phyloP scores from a whole-genome alignment of 2,888 invertebrate species.

The Oscheius onirici region DNA sequence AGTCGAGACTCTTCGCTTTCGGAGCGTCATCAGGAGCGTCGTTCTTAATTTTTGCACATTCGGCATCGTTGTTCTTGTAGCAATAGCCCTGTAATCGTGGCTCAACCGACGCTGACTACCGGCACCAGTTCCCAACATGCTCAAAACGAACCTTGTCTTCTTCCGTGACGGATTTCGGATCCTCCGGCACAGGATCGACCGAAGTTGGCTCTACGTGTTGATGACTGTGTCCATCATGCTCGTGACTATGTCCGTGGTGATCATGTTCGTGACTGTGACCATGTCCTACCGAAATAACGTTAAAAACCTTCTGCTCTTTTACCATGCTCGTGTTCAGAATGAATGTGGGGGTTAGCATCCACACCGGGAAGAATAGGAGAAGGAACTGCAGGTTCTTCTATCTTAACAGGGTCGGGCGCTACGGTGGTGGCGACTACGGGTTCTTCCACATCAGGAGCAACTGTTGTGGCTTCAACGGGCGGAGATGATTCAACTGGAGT shows the following conservation, averaged over 20 bases:
- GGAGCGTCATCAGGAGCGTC: neutral
- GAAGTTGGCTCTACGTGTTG: neutral
- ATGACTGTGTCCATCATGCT: neutral
- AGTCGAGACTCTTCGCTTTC: neutral
- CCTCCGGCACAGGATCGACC: conserved; percentile 5
- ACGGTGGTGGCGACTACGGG: neutral
- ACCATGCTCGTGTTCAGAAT: conserved; percentile 17
- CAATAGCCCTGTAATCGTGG: conserved; percentile 20
- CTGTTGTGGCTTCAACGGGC: conserved; percentile 13
- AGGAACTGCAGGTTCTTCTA: neutral
- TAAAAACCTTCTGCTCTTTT: neutral
- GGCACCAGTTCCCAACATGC: neutral
- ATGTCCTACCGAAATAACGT: neutral
- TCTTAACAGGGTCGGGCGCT: conserved; percentile 9
- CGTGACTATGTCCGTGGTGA: neutral
- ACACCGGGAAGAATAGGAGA: neutral
- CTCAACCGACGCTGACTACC: neutral
- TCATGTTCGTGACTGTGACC: conserved; percentile 5
- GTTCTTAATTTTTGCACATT: conserved; percentile 20
- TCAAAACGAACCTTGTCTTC: conserved; percentile 9
- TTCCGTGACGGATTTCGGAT: conserved; percentile 1
- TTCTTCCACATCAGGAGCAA: conserved; percentile 14
- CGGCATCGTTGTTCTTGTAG: conserved; percentile 11
- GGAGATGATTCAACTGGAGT: neutral
- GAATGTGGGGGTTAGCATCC: neutral